Evolutionary conservation across 2,888 invertebrate species (phyloP).

Genomic region (Alsophila aescularia): DNA sequence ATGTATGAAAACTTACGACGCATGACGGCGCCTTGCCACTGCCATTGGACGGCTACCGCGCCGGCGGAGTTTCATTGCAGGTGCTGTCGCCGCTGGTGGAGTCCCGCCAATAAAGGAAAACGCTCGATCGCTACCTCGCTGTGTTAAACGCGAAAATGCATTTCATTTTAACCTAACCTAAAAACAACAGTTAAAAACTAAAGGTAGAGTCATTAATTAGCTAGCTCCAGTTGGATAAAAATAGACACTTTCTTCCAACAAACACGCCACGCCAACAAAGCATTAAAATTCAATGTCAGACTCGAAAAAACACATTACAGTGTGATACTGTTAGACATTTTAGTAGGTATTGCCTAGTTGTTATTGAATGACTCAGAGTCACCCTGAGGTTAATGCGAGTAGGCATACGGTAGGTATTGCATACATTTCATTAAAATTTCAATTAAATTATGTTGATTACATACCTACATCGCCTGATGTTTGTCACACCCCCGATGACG

Average conservation of each 20-base stretch:
- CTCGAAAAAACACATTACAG: constrained; percentile 1
- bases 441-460: not conserved
- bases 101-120: too few species aligned
- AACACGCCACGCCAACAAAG: too few species aligned
- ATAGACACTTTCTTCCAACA: not conserved
- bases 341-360: not conserved
- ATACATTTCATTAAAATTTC: not conserved
- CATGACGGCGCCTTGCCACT: not conserved
- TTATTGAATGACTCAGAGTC: constrained; percentile 6
- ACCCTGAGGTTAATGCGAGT: not conserved
- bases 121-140: too few species aligned
- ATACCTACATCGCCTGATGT: not conserved
- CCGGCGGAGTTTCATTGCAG: too few species aligned
- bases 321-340: not conserved
- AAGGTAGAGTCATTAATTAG: not conserved
- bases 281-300: constrained; percentile 6
- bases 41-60: too few species aligned
- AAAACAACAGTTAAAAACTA: too few species aligned
- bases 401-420: not conserved
- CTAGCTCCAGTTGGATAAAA: not conserved
- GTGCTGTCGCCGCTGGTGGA: too few species aligned
- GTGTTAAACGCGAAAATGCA: too few species aligned
- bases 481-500: not conserved
- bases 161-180: too few species aligned
- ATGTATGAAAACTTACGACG: too few species aligned